Conservation (phyloP, 2,888 invertebrate genomes). For the Sinodicranocentrus sp. region DNA sequence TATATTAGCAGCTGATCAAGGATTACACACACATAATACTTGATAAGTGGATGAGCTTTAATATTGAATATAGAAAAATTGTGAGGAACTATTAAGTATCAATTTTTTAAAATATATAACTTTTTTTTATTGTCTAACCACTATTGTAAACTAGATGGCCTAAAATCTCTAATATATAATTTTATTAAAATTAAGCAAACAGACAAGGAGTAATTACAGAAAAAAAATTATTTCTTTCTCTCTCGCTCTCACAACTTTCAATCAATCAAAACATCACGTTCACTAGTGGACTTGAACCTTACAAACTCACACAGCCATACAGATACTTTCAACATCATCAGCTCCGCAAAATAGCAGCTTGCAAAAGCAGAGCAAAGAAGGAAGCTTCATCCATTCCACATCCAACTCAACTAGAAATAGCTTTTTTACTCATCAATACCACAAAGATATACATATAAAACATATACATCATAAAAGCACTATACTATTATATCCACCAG, state of each 20-base stretch:
- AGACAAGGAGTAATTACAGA: conserved; percentile 55
- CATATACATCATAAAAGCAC: background rate
- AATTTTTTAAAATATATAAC: too few relatives aligned
- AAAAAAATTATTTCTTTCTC: conserved; percentile 61
- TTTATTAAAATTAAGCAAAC: conserved; percentile 32
- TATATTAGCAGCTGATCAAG: too few relatives aligned
- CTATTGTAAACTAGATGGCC: too few relatives aligned
- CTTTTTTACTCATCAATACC: conserved; percentile 32
- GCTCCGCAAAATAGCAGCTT: background rate
- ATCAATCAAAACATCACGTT: conserved; percentile 75
- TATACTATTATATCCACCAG: background rate
- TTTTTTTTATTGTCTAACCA: too few relatives aligned
- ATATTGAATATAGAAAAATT: too few relatives aligned
- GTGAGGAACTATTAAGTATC: too few relatives aligned
- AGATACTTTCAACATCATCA: conserved; percentile 39
- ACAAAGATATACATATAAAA: background rate
- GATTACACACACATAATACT: too few relatives aligned
- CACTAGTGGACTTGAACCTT: conserved; percentile 71
- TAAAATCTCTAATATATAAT: background rate
- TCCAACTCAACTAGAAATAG: conserved; percentile 32
- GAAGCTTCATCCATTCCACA: conserved; percentile 30
- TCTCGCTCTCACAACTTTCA: conserved; percentile 70
- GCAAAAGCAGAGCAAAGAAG: conserved; percentile 12
- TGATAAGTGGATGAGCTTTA: too few relatives aligned
- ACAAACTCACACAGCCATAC: conserved; percentile 66